Evolutionary conservation across 1,140 invertebrate species (phyloP).

Genomic region (Drosophila carrolli): DNA sequence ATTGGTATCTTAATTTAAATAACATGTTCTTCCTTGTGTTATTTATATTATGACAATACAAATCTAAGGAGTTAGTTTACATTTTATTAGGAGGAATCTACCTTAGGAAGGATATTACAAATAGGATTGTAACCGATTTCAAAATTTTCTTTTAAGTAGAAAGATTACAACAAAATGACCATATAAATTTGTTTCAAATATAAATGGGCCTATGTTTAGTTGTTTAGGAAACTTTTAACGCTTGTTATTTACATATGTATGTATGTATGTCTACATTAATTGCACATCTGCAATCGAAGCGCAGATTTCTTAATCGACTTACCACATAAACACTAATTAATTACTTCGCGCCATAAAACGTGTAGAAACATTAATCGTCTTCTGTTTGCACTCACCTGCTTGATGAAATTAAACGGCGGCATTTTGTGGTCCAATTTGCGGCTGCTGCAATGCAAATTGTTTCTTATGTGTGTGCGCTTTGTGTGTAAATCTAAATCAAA

Average conservation of each 20-base stretch:
- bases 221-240: conserved; percentile 5
- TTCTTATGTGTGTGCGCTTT: neutral
- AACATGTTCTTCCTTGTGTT: no score
- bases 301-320: conserved; percentile 19
- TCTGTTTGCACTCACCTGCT: conserved; percentile 71
- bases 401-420: conserved; percentile 80
- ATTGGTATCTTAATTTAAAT: no score
- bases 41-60: no score
- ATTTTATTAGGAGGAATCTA: no score
- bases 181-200: no score
- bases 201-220: no score
- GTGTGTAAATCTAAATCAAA: conserved; percentile 1
- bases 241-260: neutral
- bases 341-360: conserved; percentile 22
- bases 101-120: no score
- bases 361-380: conserved; percentile 25
- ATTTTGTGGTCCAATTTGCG: conserved; percentile 58
- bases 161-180: no score
- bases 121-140: no score
- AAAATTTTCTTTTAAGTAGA: no score
- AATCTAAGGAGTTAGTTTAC: no score
- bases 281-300: conserved; percentile 5
- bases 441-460: conserved; percentile 56
- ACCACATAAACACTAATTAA: conserved; percentile 30
- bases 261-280: neutral